A percentile compares a stretch with the other conserved stretches of the same genome.
phyloP scores from a whole-genome alignment of 2,797 vertebrate genomes.

The Clarias pachynema region DNA sequence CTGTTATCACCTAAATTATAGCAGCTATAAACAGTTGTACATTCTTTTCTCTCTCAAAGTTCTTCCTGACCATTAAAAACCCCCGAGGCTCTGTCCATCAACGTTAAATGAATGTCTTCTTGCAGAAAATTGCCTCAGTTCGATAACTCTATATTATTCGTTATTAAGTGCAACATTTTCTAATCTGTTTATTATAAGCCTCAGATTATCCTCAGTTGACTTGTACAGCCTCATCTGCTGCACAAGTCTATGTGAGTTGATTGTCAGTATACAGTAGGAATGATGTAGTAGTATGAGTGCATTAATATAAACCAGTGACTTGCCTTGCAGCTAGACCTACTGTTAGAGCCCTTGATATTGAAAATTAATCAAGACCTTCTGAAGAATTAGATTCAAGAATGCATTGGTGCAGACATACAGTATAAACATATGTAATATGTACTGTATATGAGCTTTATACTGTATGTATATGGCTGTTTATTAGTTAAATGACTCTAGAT shows the following conservation, averaged over 20 bases:
- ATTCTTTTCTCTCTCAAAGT: neutral
- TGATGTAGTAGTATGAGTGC: constrained; percentile 7
- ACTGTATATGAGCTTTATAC: no score
- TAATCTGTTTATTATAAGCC: neutral
- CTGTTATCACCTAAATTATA: neutral
- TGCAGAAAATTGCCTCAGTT: neutral
- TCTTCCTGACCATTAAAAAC: neutral
- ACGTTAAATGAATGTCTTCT: neutral
- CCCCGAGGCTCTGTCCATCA: neutral
- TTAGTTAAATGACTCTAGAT: neutral
- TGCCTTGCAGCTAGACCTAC: neutral
- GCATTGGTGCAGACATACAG: neutral
- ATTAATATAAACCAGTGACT: constrained; percentile 6
- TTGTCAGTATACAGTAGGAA: neutral
- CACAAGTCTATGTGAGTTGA: neutral
- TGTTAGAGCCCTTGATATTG: neutral
- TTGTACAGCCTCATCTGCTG: neutral
- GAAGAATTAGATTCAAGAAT: neutral
- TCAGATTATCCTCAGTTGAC: neutral
- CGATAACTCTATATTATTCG: neutral
- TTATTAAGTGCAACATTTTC: neutral
- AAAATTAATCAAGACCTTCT: neutral
- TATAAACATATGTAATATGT: neutral
- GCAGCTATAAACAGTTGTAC: neutral
- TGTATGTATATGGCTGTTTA: neutral